Evolutionary conservation across 2,888 invertebrate species (phyloP), one percentile per base, ranked within the genome.

Genomic region (Liopterus haemorrhoidalis): DNA sequence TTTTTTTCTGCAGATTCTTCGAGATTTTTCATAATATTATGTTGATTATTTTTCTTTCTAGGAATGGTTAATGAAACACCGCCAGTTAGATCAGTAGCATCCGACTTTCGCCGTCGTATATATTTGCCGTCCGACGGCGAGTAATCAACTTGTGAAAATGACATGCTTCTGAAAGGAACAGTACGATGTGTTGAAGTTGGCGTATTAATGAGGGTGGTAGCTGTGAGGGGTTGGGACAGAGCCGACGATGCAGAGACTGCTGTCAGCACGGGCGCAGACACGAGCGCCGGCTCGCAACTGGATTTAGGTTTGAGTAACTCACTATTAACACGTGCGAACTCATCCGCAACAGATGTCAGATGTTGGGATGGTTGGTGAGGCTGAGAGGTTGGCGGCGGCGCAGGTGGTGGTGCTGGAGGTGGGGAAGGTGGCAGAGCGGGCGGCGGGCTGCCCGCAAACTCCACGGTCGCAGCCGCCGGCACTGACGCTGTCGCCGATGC

Each of bases 141-240:
- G 58, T 81, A 84, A 64, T 90, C 89, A 49, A 86, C 86, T 68
- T 90, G 88, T 1, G 90, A 88, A 61, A 91, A 90, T 5, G 90
- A 90, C 4, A 88, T 87, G 60, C 88, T 88, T 25, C 90, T 78
- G 62, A 81, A 83, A 2, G 88, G 86, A 56, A 82, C 79, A 49
- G 77, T 75, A 59, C 79, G 69, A 36, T 50, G 46, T 25, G 48
- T 21, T 25, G 40, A 40, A 33, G 39, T 56, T 57, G 44, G 49
- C 33, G 50, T 47, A 20, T 52, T 37, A 54, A 49, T 18, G 57
- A 19, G 54, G 50, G 47, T 66, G 64, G 48, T 62, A 57, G 4
- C 58, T 61, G 30, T 65, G 58, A 5, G 67, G 66, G 20, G 67
- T 66, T 36, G 67, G 65, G 24, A 65, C 58, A 9, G 67, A 66